These are phyloP conservation scores for Agelaius phoeniceus DNA, from an alignment of 2,113 vertebrate species.

Conservation along the genomic window DNA sequence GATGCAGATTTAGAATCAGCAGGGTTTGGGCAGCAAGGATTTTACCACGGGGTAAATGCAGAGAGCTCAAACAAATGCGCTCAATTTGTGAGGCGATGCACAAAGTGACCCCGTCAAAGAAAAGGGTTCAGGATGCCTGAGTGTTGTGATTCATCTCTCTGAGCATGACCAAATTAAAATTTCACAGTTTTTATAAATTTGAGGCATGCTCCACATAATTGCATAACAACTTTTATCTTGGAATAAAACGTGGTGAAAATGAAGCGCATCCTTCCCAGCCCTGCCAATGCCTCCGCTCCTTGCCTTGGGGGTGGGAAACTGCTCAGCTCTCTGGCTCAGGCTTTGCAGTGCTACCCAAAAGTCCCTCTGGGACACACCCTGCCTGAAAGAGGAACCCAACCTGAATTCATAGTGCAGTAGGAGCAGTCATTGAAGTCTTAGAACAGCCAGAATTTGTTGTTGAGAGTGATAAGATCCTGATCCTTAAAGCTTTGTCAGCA, in stretches of 20 bases:
- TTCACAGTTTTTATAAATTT: slow-evolving; percentile 35
- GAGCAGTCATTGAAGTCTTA: not conserved
- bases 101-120: not conserved
- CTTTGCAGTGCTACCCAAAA: not conserved
- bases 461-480: not conserved
- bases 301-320: not conserved
- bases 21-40: not conserved
- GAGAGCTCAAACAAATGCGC: not conserved
- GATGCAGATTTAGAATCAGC: not conserved
- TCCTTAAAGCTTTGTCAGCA: not conserved
- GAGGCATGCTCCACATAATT: slow-evolving; percentile 35
- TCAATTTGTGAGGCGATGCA: not conserved
- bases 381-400: not conserved
- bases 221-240: not conserved
- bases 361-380: not conserved
- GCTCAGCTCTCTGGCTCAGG: not conserved
- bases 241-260: slow-evolving; percentile 13
- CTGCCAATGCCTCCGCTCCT: not conserved
- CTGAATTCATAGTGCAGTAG: not conserved
- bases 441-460: not conserved
- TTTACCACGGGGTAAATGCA: not conserved
- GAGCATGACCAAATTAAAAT: slow-evolving; percentile 35
- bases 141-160: slow-evolving; percentile 18
- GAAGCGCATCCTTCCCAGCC: not conserved
- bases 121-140: not conserved